Evolutionary conservation across 2,888 invertebrate genomes (phyloP).

Genomic region (Aleiodes testaceus): DNA sequence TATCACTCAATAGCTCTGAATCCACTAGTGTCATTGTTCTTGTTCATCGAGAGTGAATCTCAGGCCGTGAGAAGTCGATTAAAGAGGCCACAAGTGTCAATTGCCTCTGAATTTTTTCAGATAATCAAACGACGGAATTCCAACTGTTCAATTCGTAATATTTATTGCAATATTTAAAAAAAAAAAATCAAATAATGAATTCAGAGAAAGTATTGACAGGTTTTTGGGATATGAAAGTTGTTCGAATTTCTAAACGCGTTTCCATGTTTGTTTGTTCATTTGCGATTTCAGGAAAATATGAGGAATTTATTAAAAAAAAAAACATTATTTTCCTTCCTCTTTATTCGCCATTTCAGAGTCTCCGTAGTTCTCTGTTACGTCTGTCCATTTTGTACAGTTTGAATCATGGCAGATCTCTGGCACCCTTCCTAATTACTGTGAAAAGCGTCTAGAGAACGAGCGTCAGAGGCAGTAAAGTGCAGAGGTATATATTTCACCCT

Average conservation of each 20-base stretch:
- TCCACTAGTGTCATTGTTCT: background rate
- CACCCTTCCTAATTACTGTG: conserved; percentile 42
- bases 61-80: conserved; percentile 40
- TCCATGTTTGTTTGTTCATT: conserved; percentile 19
- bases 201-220: conserved; percentile 23
- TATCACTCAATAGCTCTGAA: background rate
- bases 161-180: background rate
- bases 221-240: conserved; percentile 24
- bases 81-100: conserved; percentile 39
- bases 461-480: conserved; percentile 19
- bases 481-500: conserved; percentile 25
- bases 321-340: background rate
- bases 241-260: conserved; percentile 32
- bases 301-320: background rate
- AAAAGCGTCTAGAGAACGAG: conserved; percentile 33
- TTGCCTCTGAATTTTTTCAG: conserved; percentile 16
- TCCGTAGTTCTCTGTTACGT: conserved; percentile 17
- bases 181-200: conserved; percentile 14
- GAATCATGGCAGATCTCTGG: conserved; percentile 33
- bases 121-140: background rate
- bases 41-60: conserved; percentile 5
- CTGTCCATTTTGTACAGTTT: conserved; percentile 17
- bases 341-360: background rate
- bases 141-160: background rate
- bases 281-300: background rate